These are phyloP conservation scores for Eleutherodactylus coqui DNA, from an alignment of 2,797 vertebrate species.

Conservation along the genomic window DNA sequence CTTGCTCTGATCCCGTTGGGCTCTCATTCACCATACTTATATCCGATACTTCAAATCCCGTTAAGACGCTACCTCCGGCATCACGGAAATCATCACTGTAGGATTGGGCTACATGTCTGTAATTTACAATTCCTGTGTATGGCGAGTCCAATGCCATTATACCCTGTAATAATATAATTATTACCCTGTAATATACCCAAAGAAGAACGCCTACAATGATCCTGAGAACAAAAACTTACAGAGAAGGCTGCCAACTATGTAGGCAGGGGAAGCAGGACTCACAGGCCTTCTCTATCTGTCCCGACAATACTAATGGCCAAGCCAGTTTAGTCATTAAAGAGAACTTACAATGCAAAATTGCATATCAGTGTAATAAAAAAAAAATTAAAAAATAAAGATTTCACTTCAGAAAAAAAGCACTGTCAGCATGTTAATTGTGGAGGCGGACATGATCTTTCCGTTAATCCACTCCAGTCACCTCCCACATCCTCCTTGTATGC, in stretches of 20 bases:
- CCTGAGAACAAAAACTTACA: not conserved
- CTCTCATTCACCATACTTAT: conserved; percentile 83
- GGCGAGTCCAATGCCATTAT: conserved; percentile 95
- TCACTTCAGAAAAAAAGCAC: too few species aligned
- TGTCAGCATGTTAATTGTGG: too few species aligned
- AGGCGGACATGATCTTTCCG: too few species aligned
- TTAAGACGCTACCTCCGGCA: conserved; percentile 84
- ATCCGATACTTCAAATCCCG: conserved; percentile 82
- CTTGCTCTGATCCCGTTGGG: conserved; percentile 76
- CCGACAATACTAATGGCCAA: too few species aligned
- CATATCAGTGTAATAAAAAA: too few species aligned
- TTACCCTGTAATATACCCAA: conserved; percentile 80
- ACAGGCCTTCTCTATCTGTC: not conserved
- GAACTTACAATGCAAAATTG: too few species aligned
- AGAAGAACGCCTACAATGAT: not conserved
- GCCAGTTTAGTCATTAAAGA: too few species aligned
- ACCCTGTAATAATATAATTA: conserved; percentile 84
- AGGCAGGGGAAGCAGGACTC: not conserved
- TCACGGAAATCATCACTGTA: conserved; percentile 89
- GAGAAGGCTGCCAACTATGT: too few species aligned
- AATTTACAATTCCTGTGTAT: conserved; percentile 93
- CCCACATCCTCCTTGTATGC: too few species aligned
- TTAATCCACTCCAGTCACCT: too few species aligned
- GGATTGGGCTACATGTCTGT: conserved; percentile 84
- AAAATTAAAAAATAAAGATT: too few species aligned